Conservation (phyloP, 2,888 invertebrate species). For the Pristionchus japonicus region DNA sequence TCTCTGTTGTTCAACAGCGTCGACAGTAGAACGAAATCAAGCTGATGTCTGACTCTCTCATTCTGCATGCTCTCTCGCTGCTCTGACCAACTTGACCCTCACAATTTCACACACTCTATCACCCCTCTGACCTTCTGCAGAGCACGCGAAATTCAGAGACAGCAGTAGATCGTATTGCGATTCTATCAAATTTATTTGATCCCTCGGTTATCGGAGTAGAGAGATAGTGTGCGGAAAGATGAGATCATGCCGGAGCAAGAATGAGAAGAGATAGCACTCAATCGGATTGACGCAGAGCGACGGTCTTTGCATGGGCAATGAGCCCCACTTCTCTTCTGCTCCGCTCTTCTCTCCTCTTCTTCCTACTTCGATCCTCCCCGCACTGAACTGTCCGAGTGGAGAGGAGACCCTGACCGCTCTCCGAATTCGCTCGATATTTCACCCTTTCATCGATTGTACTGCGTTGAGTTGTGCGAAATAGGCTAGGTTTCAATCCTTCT, state of each 20-base stretch:
- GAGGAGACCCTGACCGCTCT: not conserved
- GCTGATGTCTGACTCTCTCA: too few relatives aligned
- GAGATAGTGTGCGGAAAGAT: not conserved
- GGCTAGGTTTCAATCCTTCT: too few relatives aligned
- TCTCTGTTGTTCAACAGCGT: not conserved
- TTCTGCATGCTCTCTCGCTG: too few relatives aligned
- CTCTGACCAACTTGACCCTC: too few relatives aligned
- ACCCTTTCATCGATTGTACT: not conserved
- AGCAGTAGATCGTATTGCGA: not conserved
- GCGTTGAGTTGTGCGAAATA: too few relatives aligned
- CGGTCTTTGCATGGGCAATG: conserved; percentile 33
- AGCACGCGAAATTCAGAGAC: not conserved
- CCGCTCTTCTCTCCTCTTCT: not conserved
- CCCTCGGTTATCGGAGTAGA: not conserved
- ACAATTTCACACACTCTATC: not conserved
- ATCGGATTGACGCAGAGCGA: not conserved
- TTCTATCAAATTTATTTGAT: not conserved
- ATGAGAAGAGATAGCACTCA: not conserved
- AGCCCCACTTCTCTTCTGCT: not conserved
- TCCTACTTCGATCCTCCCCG: not conserved
- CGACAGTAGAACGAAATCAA: too few relatives aligned
- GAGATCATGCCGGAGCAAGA: not conserved
- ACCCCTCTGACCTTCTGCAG: not conserved
- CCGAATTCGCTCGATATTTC: not conserved
- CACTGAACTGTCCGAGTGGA: not conserved